Percentiles rank a stretch among this genome's conserved stretches.
Evolutionary conservation across 2,888 invertebrate genomes (phyloP).

Genomic region (Ophion costatus): DNA sequence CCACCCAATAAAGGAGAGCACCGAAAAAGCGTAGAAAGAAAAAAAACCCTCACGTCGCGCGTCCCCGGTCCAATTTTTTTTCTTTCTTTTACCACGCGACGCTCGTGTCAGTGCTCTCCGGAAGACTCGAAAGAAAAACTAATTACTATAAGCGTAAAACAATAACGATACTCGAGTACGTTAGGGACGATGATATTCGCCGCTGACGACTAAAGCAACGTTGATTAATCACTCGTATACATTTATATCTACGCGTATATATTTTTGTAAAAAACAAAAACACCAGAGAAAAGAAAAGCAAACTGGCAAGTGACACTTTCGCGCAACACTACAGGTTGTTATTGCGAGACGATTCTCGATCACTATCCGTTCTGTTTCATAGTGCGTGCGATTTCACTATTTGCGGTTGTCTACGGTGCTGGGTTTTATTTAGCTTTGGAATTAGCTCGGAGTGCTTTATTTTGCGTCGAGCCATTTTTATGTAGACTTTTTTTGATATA

Average conservation of each 20-base stretch:
- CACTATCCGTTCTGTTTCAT: background rate
- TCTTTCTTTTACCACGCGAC: slow-evolving; percentile 6
- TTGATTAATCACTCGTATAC: background rate
- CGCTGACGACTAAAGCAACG: background rate
- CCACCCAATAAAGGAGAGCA: slow-evolving; percentile 16
- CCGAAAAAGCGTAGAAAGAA: slow-evolving; percentile 2
- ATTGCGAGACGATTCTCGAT: background rate
- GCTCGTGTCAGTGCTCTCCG: slow-evolving; percentile 6
- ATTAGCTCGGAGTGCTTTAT: background rate
- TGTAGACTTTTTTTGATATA: background rate
- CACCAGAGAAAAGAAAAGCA: background rate
- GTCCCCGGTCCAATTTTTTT: slow-evolving; percentile 15
- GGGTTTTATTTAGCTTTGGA: background rate
- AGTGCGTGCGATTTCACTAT: background rate
- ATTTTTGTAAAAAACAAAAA: slow-evolving; percentile 17
- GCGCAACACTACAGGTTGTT: background rate
- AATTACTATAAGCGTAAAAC: background rate
- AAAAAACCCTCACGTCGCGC: slow-evolving; percentile 26
- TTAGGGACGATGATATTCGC: background rate
- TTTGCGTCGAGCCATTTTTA: background rate
- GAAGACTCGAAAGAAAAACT: background rate
- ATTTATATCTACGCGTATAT: background rate
- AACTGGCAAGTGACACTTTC: slow-evolving; percentile 9
- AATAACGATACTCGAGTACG: slow-evolving; percentile 2
- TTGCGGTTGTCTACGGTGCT: background rate